Base-by-base conservation (phyloP, 92 coral and sea anemone species). In the Montipora capitata region DNA sequence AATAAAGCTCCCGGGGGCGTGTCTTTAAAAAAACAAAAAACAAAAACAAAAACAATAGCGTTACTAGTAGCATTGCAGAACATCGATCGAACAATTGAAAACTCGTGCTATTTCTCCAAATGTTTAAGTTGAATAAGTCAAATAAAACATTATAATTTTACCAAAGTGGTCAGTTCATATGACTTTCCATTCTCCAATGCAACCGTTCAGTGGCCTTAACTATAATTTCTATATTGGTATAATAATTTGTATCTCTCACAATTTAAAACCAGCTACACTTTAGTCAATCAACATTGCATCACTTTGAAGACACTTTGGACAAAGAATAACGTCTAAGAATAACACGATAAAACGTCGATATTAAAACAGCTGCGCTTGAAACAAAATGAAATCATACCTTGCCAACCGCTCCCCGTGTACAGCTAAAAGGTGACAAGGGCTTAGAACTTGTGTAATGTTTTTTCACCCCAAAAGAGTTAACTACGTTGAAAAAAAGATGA, bases 281-380 rank as follows among this genome's bases (percentile, higher is more conserved):
- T 4, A 80, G 27, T 64, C 27, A 67, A 49, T 38, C 14, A 67
- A 67, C 51, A 66, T 39, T 17, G 27, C 66, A 48, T 58, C 57
- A 67, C 27, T 38, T 49, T 18, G 14, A 48, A 16, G 14, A 61
- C 64, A 35, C 15, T 35, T 27, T 48, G 17, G 42, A 65, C 72
- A 62, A 64, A 79, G 40, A 15, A 15, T 27, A 17, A 68, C 52
- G 7, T 48, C 52, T 48, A 48, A 48, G 10, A 80, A 49, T 20
- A 65, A 48, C 59, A 6, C 12, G 35, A 10, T 18, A 44, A 79
- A 20, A 15, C 63, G 56, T 64, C 48, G 40, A 8, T 68, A 27
- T 66, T 80, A 51, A 66, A 38, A 12, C 85, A 80, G 85, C 68
- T 80, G 85, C 52, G 10, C 7, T 5, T 5, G 52, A 48, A 10